Conservation (phyloP, 2,888 invertebrate genomes). For the Epiblema foenella region DNA sequence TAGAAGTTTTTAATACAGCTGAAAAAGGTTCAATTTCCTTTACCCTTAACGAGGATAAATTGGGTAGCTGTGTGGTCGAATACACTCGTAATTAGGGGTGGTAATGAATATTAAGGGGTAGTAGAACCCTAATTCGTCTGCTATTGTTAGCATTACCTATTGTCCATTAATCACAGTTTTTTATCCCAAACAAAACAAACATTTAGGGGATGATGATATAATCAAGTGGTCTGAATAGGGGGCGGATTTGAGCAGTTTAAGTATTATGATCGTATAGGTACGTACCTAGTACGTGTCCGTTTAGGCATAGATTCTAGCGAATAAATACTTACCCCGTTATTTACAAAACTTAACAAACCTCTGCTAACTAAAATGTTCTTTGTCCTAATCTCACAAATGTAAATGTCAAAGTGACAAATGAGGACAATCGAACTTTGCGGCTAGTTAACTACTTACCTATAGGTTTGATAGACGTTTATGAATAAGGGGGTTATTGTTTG, state of each 20-base stretch:
- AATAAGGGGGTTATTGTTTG: too few species aligned
- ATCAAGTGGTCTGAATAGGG: slow-evolving; percentile 31
- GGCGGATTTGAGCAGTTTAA: slow-evolving; percentile 8
- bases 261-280: neutral
- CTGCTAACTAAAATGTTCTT: too few species aligned
- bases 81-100: slow-evolving; percentile 75
- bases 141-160: slow-evolving; percentile 59
- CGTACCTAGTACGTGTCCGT: too few species aligned
- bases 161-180: slow-evolving; percentile 72
- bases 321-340: too few species aligned
- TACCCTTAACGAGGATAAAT: slow-evolving; percentile 38
- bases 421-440: too few species aligned
- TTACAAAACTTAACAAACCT: too few species aligned
- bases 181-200: slow-evolving; percentile 61
- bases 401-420: too few species aligned
- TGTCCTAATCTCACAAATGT: too few species aligned
- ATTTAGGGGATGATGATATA: slow-evolving; percentile 47
- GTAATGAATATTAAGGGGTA: slow-evolving; percentile 80
- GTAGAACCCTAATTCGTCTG: slow-evolving; percentile 64
- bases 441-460: too few species aligned
- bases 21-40: slow-evolving; percentile 19
- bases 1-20: slow-evolving; percentile 2
- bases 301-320: too few species aligned
- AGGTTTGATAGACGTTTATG: too few species aligned
- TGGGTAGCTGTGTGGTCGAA: slow-evolving; percentile 62